Percentiles rank a stretch among this genome's conserved stretches.
These are phyloP conservation scores for Molanna angustata DNA, from an alignment of 2,888 invertebrate genomes.

Conservation along the genomic window DNA sequence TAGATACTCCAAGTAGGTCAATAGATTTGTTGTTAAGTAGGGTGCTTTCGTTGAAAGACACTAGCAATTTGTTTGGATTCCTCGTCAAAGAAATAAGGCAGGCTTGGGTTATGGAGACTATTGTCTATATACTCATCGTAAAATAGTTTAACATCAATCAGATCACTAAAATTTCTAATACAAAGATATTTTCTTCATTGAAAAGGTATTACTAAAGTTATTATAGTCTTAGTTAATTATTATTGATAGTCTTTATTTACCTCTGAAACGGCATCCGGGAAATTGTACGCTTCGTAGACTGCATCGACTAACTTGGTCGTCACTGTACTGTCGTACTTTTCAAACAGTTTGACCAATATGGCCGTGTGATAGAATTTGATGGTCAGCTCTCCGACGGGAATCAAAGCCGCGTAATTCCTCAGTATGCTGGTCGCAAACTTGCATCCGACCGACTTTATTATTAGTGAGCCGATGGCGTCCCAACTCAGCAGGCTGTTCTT, in stretches of 20 bases:
- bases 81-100: no score
- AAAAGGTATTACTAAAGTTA: neutral
- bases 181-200: no score
- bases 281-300: slow-evolving; percentile 45
- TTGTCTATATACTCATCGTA: no score
- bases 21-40: no score
- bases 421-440: slow-evolving; percentile 56
- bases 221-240: no score
- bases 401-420: slow-evolving; percentile 52
- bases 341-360: slow-evolving; percentile 49
- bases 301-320: slow-evolving; percentile 44
- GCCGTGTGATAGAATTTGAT: slow-evolving; percentile 60
- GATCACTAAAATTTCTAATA: neutral
- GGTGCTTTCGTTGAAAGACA: no score
- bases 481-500: slow-evolving; percentile 50
- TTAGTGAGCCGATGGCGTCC: slow-evolving; percentile 57
- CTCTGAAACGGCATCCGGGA: slow-evolving; percentile 45
- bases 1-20: no score
- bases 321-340: slow-evolving; percentile 45
- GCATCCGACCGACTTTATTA: slow-evolving; percentile 61
- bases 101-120: no score
- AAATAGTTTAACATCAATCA: no score
- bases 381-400: slow-evolving; percentile 58
- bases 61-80: no score
- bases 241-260: slow-evolving; percentile 37